Percentiles rank a stretch among this genome's conserved stretches.
These are phyloP conservation scores for Cercopithecus mona DNA, from an alignment of 2,113 vertebrate species.

Conservation along the genomic window DNA sequence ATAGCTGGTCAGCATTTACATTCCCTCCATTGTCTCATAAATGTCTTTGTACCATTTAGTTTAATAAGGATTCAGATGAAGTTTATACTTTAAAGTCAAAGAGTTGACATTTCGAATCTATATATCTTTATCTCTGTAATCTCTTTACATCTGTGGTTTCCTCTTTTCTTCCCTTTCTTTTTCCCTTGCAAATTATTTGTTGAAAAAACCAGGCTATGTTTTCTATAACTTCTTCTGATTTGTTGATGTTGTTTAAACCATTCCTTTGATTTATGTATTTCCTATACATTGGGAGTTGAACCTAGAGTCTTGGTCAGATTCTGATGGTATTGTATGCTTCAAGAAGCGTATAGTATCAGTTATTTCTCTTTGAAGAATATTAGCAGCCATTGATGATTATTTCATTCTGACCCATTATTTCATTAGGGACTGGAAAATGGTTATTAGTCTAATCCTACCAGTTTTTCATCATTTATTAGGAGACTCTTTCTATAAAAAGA, in stretches of 20 bases:
- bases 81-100: not conserved
- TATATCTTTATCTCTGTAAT: not conserved
- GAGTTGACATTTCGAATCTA: not conserved
- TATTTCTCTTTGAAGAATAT: not conserved
- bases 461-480: not conserved
- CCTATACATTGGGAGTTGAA: not conserved
- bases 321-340: not conserved
- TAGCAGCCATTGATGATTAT: not conserved
- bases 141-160: not conserved
- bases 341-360: not conserved
- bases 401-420: not conserved
- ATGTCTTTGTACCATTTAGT: not conserved
- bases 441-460: not conserved
- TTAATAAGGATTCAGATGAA: not conserved
- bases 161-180: not conserved
- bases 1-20: not conserved
- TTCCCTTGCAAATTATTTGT: not conserved
- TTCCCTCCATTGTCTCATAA: not conserved
- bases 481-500: not conserved
- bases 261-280: not conserved
- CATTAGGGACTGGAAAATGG: not conserved
- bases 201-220: not conserved
- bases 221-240: not conserved
- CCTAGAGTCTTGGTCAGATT: not conserved
- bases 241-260: not conserved